Base-by-base conservation (phyloP, 2,888 invertebrate species). In the Dasypolia templi region DNA sequence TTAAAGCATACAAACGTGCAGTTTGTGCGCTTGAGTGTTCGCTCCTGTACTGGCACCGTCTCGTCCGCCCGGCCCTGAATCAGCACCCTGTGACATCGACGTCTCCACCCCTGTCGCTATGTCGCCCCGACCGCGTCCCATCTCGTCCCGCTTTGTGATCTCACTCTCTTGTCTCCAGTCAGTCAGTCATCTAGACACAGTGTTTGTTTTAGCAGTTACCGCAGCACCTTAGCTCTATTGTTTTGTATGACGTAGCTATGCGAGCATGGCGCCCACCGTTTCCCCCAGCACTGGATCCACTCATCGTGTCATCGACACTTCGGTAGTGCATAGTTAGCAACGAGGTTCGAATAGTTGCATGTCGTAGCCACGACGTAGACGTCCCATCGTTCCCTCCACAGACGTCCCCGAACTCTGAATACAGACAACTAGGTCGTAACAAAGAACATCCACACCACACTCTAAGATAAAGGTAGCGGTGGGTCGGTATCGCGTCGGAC, bases 391-490 rank as follows among this genome's bases (percentile, higher is more conserved):
- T 71, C 82, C 85, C 81, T 82, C 86, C 83, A 85, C 81, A 81
- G 82, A 77, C 85, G 82, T 82, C 75, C 78, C 78, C 79, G 72
- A 69, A 89, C 94, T 93, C 95, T 93, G 94, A 94, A 93, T 94
- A 93, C 94, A 93, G 94, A 91, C 92, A 87, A 81, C 66, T 77
- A 75, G 77, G 85, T 63, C 80, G 74, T 55, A 49, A 73, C 72
- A 87, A 86, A 89, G 91, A 90, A 91, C 91, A 93, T 95, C 95
- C 95, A 95, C 95, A 92, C 95, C 95, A 95, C 95, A 95, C 95
- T 95, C 95, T 77, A 58, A 59, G 62, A 79, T 87, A 81, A 73
- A 46, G 75, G 75, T 86, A 88, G 88, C 90, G 90, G 91, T 87
- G 88, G 87, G 85, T 83, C 85, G 83, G 82, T 82, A 82, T 66